Evolutionary conservation across 2,797 vertebrate species (phyloP), one percentile per base, ranked within the genome.

Genomic region (Malacoraja senta): DNA sequence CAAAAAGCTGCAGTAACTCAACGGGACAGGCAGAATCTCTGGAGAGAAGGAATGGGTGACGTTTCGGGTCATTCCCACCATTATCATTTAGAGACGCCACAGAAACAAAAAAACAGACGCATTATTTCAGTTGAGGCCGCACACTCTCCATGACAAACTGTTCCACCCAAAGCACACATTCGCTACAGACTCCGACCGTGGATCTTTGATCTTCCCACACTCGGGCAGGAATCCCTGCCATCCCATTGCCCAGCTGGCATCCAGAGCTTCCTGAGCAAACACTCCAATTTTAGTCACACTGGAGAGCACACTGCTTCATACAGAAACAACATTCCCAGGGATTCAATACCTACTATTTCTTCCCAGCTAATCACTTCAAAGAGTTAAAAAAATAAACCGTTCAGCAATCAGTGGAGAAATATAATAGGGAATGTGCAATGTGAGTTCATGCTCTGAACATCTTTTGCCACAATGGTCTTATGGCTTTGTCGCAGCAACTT

Each of bases 291-390:
- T 90, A 17, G 0, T 83, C 91, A 94, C 72, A 1, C 79, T 0
- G 19, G 93, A 95, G 94, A 95, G 93, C 32, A 61, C 93, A 44
- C 86, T 76, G 0, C 72, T n/a, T 94, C 91, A 94, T 93, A 86
- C 92, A 93, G 84, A 94, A 94, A 93, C 93, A 94, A 80, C 94
- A 94, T 93, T 93, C 94, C 93, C 94, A 93, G 93, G 93, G 94
- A 95, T 93, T 94, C 94, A 94, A 94, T 93, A 91, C 94, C 95
- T 93, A 0, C 1, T 2, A 93, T 94, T 94, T 93, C 44, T 94
- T 96, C 94, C 94, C 93, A 93, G 93, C 93, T 94, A 94, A 94
- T 88, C 91, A 93, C 94, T 94, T 94, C 94, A 95, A 95, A 95
- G 81, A 94, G 38, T 17, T 15, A 9, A 13, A 95, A 93, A 94